Evolutionary conservation across 1,140 invertebrate genomes (phyloP), one percentile per base, ranked within the genome.

Genomic region (Drepana arcuata): DNA sequence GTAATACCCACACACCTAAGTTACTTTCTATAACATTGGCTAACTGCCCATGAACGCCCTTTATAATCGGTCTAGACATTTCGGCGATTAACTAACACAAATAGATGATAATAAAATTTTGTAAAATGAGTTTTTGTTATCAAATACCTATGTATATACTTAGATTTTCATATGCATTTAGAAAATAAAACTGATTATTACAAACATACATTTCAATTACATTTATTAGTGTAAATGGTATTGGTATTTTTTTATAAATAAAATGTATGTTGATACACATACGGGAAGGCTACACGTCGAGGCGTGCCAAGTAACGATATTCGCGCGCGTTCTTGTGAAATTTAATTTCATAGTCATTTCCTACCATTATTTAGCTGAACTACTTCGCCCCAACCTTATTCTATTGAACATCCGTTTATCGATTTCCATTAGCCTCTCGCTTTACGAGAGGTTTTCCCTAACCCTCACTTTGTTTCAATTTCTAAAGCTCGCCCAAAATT

Each of bases 321-420:
- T 36, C 26, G 18, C 12, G 30, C n/a, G 33, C 33, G 38, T 27
- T 38, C 23, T 47, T 23, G 33, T 40, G 38, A 50, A 57, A 60
- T 63, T 60, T 60, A 60, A 66, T 66, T 66, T 66, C 63, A 52
- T 63, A 40, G 37, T 50, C 42, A 60, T 66, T 60, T 63, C 63
- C 63, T 51, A 49, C 13, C 36, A 26, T 15, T 46, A 34, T 48
- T 26, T 27, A 41, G 15, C 23, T 37, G 13, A 27, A 34, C 29
- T 35, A 35, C 13, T 41, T 14, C 23, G 12, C 26, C 23, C 14
- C 23, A 26, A 15, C 15, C 14, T 30, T 37, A 26, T 30, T 37
- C 28, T 52, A 45, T 52, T 44, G 25, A 34, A 41, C 44, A 25
- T 15, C 24, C 16, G 7, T 23, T 28, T 29, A 42, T 48, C 23